Conservation (phyloP, 2,888 invertebrate genomes). For the Blomia tropicalis region DNA sequence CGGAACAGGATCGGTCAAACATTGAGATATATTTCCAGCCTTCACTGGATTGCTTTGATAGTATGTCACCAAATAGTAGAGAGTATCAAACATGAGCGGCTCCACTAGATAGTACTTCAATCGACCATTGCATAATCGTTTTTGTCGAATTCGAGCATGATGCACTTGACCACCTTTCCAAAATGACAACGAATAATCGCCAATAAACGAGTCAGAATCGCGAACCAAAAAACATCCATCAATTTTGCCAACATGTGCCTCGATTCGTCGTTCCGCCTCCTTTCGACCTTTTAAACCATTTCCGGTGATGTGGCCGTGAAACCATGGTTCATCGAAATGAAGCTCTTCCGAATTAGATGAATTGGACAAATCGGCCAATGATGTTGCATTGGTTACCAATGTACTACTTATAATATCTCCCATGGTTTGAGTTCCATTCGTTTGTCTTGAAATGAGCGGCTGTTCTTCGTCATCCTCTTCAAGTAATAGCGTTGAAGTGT, state of each 20-base stretch:
- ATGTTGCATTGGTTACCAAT: neutral
- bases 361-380: neutral
- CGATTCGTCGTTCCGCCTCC: slow-evolving; percentile 58
- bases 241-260: slow-evolving; percentile 54
- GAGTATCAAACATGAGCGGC: slow-evolving; percentile 68
- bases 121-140: slow-evolving; percentile 60
- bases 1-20: slow-evolving; percentile 73
- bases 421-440: neutral
- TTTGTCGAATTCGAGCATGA: slow-evolving; percentile 72
- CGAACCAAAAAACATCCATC: slow-evolving; percentile 84
- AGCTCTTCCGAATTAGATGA: neutral
- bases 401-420: neutral
- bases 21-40: slow-evolving; percentile 66
- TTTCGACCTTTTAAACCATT: slow-evolving; percentile 50
- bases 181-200: slow-evolving; percentile 85
- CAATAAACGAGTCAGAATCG: slow-evolving; percentile 82
- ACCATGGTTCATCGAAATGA: slow-evolving; percentile 84
- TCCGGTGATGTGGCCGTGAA: slow-evolving; percentile 42
- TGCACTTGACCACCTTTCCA: slow-evolving; percentile 70
- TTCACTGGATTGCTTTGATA: slow-evolving; percentile 69
- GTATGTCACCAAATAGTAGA: slow-evolving; percentile 75
- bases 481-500: neutral
- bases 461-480: neutral
- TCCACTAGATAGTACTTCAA: slow-evolving; percentile 77
- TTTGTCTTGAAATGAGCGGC: neutral